Evolutionary conservation across 2,797 vertebrate species (phyloP), one percentile per base, ranked within the genome.

Genomic region (Hybognathus amarus): DNA sequence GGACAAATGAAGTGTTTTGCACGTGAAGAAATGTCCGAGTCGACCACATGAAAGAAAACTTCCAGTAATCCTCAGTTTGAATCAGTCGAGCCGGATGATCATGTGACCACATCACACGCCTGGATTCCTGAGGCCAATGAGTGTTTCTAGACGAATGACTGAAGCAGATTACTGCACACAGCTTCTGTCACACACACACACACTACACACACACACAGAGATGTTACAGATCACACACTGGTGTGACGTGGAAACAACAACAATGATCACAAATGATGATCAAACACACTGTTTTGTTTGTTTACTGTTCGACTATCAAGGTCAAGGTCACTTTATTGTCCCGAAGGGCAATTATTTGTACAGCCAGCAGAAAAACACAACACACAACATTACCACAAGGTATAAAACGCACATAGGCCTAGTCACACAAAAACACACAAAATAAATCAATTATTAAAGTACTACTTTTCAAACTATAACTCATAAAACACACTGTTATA

Each of bases 21-120:
- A 47, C 68, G 40, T 87, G 78, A 42, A 76, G 83, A 87, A 61
- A 40, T 22, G 73, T 63, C 54, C 22, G 20, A 50, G 20, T 27
- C 36, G 20, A 87, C 87, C 88, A 84, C 87, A 87, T 85, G 70
- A 89, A 82, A 47, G 12, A 17, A 30, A 63, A n/a, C 59, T 86
- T 87, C 87, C 88, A 85, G 87, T 85, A 86, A 89, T n/a, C n/a
- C 42, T 10, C 42, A 42, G 66, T 33, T 24, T 87, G 88, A 89
- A 85, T 86, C 82, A 87, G 56, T 18, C 24, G 9, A 73, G 42
- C 45, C 24, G 69, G 70, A 33, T 8, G 4, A 47, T 36, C 71
- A 54, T 36, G 30, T 54, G 71, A 74, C 71, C 50, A 7, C 70
- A 73, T 73, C 45, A 50, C 69, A 24, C 40, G 40, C 38, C 38